Evolutionary conservation across 2,113 vertebrate genomes (phyloP).

Genomic region (Tylochromis polylepis): DNA sequence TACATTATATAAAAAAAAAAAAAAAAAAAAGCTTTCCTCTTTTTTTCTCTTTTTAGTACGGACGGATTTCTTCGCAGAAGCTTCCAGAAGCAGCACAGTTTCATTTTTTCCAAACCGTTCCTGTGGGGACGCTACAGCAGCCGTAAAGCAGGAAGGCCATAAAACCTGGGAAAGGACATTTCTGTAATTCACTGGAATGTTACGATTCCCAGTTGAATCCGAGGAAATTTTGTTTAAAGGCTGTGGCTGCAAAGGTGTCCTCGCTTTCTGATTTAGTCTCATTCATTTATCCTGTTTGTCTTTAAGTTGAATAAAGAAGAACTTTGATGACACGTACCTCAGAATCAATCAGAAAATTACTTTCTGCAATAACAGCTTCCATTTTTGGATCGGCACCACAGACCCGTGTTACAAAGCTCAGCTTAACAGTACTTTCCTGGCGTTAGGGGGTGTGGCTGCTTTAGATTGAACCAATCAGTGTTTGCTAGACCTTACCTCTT

Average conservation of each 20-base stretch:
- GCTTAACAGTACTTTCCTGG: background rate
- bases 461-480: background rate
- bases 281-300: constrained; percentile 18
- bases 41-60: background rate
- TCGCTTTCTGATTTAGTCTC: constrained; percentile 2
- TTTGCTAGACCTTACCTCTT: background rate
- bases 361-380: background rate
- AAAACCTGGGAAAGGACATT: constrained; percentile 34
- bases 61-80: background rate
- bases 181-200: constrained; percentile 50
- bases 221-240: background rate
- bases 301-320: background rate
- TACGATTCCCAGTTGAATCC: constrained; percentile 33
- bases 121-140: constrained; percentile 19
- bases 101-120: constrained; percentile 26
- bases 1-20: too few relatives aligned
- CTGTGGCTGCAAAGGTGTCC: background rate
- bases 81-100: background rate
- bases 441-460: background rate
- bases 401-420: background rate
- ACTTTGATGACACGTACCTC: background rate
- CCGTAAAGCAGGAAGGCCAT: constrained; percentile 15
- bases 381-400: background rate
- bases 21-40: too few relatives aligned
- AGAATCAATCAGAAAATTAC: background rate